A percentile compares a stretch with the other conserved stretches of the same genome.
phyloP scores from a whole-genome alignment of 2,888 invertebrate species.

The Chesias legatella region DNA sequence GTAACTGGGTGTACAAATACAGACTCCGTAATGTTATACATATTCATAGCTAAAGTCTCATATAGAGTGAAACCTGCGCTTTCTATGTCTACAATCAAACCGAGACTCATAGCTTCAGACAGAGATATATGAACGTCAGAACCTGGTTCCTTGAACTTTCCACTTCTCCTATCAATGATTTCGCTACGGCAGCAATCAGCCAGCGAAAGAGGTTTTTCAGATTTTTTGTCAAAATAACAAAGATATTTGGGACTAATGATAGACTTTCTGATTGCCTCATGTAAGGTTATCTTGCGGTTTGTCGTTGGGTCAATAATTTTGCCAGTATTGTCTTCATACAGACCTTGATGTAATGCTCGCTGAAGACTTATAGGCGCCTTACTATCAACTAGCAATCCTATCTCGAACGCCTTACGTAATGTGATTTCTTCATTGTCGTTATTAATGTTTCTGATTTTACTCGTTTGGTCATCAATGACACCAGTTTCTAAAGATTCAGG shows the following conservation, averaged over 20 bases:
- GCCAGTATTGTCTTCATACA: constrained; percentile 89
- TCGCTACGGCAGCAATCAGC: constrained; percentile 90
- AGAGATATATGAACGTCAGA: constrained; percentile 84
- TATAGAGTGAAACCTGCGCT: constrained; percentile 90
- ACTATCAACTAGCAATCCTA: constrained; percentile 89
- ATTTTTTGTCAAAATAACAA: constrained; percentile 89
- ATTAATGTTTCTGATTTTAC: constrained; percentile 85
- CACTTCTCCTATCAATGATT: constrained; percentile 89
- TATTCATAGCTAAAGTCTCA: constrained; percentile 88
- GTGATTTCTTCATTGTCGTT: constrained; percentile 84
- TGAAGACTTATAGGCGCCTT: constrained; percentile 91
- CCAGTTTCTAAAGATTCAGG: constrained; percentile 88
- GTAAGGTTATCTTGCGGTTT: constrained; percentile 88
- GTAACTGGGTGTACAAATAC: constrained; percentile 88
- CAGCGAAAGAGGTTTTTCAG: constrained; percentile 85
- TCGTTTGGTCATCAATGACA: constrained; percentile 86
- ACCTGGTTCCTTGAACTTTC: constrained; percentile 87
- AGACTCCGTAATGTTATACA: constrained; percentile 85
- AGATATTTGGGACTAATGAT: constrained; percentile 89
- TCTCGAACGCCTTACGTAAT: constrained; percentile 88
- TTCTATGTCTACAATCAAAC: constrained; percentile 92
- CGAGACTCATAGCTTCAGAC: constrained; percentile 87
- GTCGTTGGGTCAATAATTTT: constrained; percentile 91
- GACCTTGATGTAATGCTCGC: constrained; percentile 90
- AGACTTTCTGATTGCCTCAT: constrained; percentile 90